These are phyloP conservation scores for Myotis myotis DNA, from an alignment of 2,797 vertebrate species.

Conservation along the genomic window DNA sequence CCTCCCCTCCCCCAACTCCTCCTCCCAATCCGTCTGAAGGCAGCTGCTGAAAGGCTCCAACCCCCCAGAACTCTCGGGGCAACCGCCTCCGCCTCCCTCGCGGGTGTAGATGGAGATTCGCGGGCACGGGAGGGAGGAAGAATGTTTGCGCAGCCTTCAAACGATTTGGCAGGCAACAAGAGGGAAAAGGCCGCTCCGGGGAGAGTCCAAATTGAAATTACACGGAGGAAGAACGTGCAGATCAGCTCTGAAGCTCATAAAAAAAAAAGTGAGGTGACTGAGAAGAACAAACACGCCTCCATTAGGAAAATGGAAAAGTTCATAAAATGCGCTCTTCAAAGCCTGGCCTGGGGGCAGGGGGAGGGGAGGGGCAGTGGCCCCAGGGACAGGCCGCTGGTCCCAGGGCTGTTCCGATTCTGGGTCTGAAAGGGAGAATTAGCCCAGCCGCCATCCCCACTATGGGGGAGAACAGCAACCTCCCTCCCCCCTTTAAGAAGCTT, in stretches of 20 bases:
- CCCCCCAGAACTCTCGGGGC: background rate
- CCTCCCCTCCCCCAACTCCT: background rate
- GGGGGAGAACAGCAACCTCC: background rate
- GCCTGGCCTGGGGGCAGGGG: background rate
- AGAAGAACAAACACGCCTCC: conserved; percentile 53
- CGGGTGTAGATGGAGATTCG: conserved; percentile 12
- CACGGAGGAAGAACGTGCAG: conserved; percentile 55
- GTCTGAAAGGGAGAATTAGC: background rate
- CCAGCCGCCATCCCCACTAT: background rate
- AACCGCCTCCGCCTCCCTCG: background rate
- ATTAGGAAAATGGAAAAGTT: conserved; percentile 20
- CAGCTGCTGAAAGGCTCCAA: background rate
- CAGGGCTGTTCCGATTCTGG: accelerated
- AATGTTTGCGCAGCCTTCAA: conserved; percentile 70
- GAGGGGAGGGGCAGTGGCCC: background rate
- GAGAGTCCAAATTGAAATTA: conserved; percentile 66
- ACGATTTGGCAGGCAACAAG: conserved; percentile 68
- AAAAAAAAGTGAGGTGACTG: conserved; percentile 19
- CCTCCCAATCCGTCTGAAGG: background rate
- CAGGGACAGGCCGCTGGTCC: background rate
- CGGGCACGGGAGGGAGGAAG: background rate
- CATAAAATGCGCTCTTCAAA: conserved; percentile 2
- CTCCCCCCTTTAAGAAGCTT: background rate
- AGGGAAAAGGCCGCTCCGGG: conserved; percentile 44
- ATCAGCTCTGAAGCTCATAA: conserved; percentile 41